phyloP scores from a whole-genome alignment of 2,113 vertebrate genomes.

The Anoura caudifer region DNA sequence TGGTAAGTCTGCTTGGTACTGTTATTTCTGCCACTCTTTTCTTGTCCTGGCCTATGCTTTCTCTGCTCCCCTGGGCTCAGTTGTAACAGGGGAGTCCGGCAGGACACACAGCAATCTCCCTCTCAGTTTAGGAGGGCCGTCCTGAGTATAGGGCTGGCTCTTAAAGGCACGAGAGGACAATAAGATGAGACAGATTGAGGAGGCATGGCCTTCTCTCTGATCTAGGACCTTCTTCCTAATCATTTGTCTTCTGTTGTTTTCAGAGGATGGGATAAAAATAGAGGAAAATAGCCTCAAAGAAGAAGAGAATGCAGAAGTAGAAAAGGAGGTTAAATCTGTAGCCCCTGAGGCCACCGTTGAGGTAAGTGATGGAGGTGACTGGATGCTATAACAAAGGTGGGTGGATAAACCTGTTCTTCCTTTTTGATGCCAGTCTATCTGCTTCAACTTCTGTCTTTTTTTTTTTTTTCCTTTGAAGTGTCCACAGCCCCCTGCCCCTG shows the following conservation, averaged over 20 bases:
- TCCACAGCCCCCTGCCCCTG: constrained; percentile 72
- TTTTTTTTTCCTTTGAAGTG: constrained; percentile 58
- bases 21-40: not conserved
- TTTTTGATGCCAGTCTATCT: not conserved
- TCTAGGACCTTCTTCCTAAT: not conserved
- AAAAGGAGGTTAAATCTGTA: constrained; percentile 82
- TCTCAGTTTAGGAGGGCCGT: constrained; percentile 85
- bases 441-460: not conserved
- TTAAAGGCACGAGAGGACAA: constrained; percentile 89
- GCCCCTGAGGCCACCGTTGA: constrained; percentile 77
- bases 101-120: constrained; percentile 80
- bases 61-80: constrained; percentile 63
- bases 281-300: constrained; percentile 84
- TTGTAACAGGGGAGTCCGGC: constrained; percentile 69
- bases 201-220: not conserved
- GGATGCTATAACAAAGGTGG: not conserved
- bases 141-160: constrained; percentile 76
- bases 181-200: not conserved
- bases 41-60: constrained; percentile 67
- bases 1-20: constrained; percentile 67
- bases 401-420: not conserved
- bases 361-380: constrained; percentile 65
- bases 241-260: constrained; percentile 36
- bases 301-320: constrained; percentile 81
- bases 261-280: constrained; percentile 87